Percentiles rank a stretch among this genome's conserved stretches.
phyloP scores from a whole-genome alignment of 1,140 invertebrate genomes.

The Hycleus phaleratus region DNA sequence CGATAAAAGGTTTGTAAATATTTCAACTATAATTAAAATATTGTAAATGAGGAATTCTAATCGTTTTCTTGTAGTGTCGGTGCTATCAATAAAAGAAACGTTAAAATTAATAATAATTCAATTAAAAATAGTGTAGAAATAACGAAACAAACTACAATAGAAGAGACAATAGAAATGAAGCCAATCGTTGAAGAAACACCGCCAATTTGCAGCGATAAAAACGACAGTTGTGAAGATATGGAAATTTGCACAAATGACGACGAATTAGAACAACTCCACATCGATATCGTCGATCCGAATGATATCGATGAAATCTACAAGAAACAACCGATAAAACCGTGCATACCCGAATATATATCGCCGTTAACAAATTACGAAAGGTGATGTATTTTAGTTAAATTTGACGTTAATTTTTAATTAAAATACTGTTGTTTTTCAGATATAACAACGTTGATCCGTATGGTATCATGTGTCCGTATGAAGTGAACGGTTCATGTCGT shows the following conservation, averaged over 20 bases:
- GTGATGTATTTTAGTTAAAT: slow-evolving; percentile 5
- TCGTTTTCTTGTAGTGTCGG: too few species aligned
- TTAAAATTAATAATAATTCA: too few species aligned
- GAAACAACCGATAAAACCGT: slow-evolving; percentile 4
- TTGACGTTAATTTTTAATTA: not conserved
- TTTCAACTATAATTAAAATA: too few species aligned
- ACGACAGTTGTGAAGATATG: slow-evolving; percentile 5
- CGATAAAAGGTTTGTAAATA: slow-evolving; percentile 31
- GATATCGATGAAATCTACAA: slow-evolving; percentile 20
- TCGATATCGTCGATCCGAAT: slow-evolving; percentile 19
- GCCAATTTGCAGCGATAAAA: not conserved
- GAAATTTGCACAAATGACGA: slow-evolving; percentile 3
- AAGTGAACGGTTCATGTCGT: slow-evolving; percentile 28
- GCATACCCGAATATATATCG: slow-evolving; percentile 19
- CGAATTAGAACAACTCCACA: not conserved
- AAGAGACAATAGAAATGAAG: not conserved
- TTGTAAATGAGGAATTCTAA: too few species aligned
- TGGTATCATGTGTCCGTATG: slow-evolving; percentile 27
- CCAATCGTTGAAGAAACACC: not conserved
- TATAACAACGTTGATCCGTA: slow-evolving; percentile 20
- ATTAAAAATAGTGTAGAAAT: too few species aligned
- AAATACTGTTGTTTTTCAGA: slow-evolving; percentile 18
- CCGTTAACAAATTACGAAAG: slow-evolving; percentile 15
- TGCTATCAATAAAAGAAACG: too few species aligned
- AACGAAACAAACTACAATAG: not conserved